Conservation (phyloP, 2,113 vertebrate species). For the Phrynosoma platyrhinos region DNA sequence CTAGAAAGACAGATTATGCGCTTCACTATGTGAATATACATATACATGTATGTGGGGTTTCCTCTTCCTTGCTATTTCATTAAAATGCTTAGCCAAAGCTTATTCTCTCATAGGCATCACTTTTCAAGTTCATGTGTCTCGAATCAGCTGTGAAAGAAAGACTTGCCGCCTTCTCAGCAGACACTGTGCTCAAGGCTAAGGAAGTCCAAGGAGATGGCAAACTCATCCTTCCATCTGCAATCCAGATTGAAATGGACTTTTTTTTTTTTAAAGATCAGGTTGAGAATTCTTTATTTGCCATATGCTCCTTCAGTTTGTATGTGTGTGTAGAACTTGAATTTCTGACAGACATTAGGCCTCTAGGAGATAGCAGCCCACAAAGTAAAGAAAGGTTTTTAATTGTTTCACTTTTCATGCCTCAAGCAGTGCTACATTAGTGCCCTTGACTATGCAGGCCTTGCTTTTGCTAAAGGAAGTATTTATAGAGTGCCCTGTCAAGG, state of each 20-base stretch:
- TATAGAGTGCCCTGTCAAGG: conserved; percentile 43
- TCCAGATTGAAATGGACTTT: conserved; percentile 47
- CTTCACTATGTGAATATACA: background rate
- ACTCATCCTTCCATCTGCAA: conserved; percentile 56
- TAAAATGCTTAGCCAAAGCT: conserved; percentile 51
- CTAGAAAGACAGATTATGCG: background rate
- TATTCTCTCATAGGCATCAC: conserved; percentile 47
- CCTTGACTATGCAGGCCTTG: background rate
- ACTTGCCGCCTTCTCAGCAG: conserved; percentile 38
- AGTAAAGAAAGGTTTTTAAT: conserved; percentile 34
- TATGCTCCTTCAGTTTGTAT: background rate
- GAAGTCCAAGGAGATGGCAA: conserved; percentile 56
- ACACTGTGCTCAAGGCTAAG: conserved; percentile 57
- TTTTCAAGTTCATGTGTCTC: conserved; percentile 64
- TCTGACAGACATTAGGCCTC: background rate
- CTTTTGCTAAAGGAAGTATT: conserved; percentile 21
- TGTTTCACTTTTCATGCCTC: background rate
- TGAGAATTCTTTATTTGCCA: conserved; percentile 16
- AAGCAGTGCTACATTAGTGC: background rate
- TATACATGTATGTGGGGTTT: conserved; percentile 28
- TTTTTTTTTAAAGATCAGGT: background rate
- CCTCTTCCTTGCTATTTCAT: conserved; percentile 38
- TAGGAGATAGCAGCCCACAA: background rate
- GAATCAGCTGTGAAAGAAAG: conserved; percentile 59
- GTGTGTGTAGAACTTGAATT: conserved; percentile 26